A percentile compares a stretch with the other conserved stretches of the same genome.
Evolutionary conservation across 2,113 vertebrate species (phyloP).

Genomic region (human (Homo sapiens)): GRCh38 chr3:1146501-1147000

Average conservation of each 20-base stretch:
- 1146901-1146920: not conserved
- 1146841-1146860: not conserved
- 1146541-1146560: not conserved
- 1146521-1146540: not conserved
- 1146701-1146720: not conserved
- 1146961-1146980: not conserved
- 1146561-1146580: not conserved
- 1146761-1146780: not conserved
- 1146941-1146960: not conserved
- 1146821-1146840: not conserved
- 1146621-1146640: not conserved
- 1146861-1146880: not conserved
- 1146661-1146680: not conserved
- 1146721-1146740: not conserved
- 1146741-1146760: no score
- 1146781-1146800: no score
- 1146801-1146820: not conserved
- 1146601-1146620: not conserved
- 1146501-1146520: not conserved
- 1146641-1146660: not conserved
- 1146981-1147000: not conserved
- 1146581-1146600: not conserved
- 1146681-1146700: not conserved
- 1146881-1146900: not conserved
- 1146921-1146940: not conserved